Evolutionary conservation across 2,888 invertebrate species (phyloP).

Genomic region (Neoaliturus tenellus): DNA sequence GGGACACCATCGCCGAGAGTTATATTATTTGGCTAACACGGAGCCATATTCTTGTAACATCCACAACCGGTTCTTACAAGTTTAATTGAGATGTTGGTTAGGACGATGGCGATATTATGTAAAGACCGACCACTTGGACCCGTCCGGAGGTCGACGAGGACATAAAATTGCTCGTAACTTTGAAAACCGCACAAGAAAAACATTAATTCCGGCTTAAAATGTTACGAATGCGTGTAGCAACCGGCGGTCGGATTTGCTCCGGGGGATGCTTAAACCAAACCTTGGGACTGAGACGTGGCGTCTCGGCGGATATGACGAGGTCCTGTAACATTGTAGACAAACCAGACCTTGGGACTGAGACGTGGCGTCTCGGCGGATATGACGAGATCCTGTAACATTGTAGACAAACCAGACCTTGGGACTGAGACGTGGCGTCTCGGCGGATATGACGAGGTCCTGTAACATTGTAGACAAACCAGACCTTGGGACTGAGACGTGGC

Average conservation of each 20-base stretch:
- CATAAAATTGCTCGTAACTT: constrained; percentile 30
- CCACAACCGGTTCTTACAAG: constrained; percentile 6
- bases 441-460: too few species aligned
- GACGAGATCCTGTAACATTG: too few species aligned
- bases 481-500: too few species aligned
- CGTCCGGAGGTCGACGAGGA: constrained; percentile 18
- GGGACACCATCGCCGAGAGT: background rate
- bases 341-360: too few species aligned
- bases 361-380: too few species aligned
- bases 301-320: too few species aligned
- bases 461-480: too few species aligned
- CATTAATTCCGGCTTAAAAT: background rate
- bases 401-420: too few species aligned
- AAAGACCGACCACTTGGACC: background rate
- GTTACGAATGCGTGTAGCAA: background rate
- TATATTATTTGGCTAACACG: constrained; percentile 1
- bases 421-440: too few species aligned
- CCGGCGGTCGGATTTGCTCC: background rate
- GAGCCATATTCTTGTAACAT: background rate
- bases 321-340: too few species aligned
- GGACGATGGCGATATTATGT: constrained; percentile 12
- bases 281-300: too few species aligned
- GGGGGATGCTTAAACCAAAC: background rate
- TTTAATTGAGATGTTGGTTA: constrained; percentile 40
- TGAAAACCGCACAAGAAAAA: constrained; percentile 32